Base-by-base conservation (phyloP, 2,113 vertebrate genomes). In the Ploceus nigricollis region DNA sequence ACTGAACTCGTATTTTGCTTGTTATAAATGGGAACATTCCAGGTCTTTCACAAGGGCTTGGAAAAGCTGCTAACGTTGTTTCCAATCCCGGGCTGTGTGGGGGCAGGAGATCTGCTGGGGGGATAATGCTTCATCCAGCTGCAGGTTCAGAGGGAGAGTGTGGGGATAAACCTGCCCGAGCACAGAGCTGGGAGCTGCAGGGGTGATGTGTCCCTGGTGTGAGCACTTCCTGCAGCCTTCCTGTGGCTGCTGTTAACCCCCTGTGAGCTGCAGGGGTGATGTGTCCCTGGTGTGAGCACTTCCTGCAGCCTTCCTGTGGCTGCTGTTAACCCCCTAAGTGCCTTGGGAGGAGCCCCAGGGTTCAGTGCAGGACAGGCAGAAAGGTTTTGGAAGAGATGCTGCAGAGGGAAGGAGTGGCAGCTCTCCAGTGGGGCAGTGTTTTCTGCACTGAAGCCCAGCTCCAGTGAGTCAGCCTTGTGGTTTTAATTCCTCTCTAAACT, bases 1-100 rank as follows among this genome's bases (percentile, higher is more conserved):
- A 39, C 53, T 19, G 2, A 76, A 24, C 42, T 81, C 0, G 0
- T 31, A 17, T 60, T 86, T 54, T 21, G 27, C 27, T 73, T n/a
- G 65, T 44, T 6, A 27, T 8, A 42, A 85, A n/a, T 1, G 57
- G 54, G 71, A 83, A 37, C 2, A 0, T 57, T 88, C 79, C 45
- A 17, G 61, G 69, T n/a, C 93, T 93, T 82, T 90, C n/a, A 65
- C 68, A 86, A 80, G 83, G 81, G 6, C 61, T 64, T 73, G 82
- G 85, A 31, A 40, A 79, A 77, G 58, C 79, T 76, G 48, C 82
- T 53, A 14, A 45, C 20, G 47, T 0, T 53, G 90, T 47, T 93
- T 72, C 2, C 87, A 44, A 4, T 82, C 24, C 8, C n/a, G 30
- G 63, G 9, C 1, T 9, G 70, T 88, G 94, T 0, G 13, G 75